phyloP scores from a whole-genome alignment of 2,113 vertebrate genomes.

The Marcusenius ussheri region DNA sequence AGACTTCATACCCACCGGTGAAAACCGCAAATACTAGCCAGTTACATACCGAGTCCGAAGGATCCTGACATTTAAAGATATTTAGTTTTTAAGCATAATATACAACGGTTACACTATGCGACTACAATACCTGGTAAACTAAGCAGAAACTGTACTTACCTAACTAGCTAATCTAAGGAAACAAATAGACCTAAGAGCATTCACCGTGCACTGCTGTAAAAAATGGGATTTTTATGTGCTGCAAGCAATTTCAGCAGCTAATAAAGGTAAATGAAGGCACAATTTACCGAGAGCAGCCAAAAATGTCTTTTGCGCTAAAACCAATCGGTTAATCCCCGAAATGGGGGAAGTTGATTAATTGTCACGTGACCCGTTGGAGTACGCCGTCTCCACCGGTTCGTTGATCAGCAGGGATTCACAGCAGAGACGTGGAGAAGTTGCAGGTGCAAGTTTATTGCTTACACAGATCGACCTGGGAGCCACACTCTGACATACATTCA shows the following conservation, averaged over 20 bases:
- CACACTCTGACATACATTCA: too few species aligned
- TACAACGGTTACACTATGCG: not conserved
- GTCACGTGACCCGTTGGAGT: not conserved
- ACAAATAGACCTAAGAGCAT: not conserved
- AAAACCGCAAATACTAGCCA: not conserved
- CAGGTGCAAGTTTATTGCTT: too few species aligned
- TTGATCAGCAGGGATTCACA: too few species aligned
- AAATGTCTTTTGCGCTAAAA: not conserved
- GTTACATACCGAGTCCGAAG: not conserved
- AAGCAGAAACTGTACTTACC: not conserved
- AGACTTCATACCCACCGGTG: not conserved
- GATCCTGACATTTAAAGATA: not conserved
- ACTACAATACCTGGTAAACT: not conserved
- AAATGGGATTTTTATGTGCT: not conserved
- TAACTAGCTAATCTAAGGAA: not conserved
- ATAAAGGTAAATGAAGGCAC: not conserved
- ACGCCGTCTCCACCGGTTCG: too few species aligned
- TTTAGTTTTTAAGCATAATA: not conserved
- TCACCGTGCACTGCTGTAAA: not conserved
- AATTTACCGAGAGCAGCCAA: not conserved
- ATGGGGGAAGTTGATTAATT: not conserved
- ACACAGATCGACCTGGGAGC: too few species aligned
- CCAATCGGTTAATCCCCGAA: not conserved
- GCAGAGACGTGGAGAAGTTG: too few species aligned
- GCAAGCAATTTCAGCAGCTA: not conserved